Evolutionary conservation across 2,113 vertebrate species (phyloP).

Genomic region (Emydocephalus ijimae): DNA sequence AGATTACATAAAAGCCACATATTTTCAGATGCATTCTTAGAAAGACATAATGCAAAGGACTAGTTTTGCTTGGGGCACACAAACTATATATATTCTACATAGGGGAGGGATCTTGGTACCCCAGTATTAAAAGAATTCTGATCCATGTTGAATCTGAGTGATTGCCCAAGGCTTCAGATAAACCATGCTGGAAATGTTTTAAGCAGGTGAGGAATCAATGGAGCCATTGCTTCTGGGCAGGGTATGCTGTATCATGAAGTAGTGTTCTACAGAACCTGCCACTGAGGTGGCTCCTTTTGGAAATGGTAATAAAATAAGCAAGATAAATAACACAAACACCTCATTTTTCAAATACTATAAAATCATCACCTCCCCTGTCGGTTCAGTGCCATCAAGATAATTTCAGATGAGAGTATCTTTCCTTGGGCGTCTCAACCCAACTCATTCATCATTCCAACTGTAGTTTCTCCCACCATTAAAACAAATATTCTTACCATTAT

Average conservation of each 20-base stretch:
- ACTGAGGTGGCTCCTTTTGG: background rate
- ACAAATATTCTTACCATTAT: slow-evolving; percentile 13
- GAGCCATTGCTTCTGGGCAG: background rate
- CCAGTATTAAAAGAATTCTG: background rate
- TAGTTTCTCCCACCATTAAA: background rate
- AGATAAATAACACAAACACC: background rate
- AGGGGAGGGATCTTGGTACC: background rate
- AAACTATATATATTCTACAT: background rate
- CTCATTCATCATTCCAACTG: background rate
- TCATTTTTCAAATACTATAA: background rate
- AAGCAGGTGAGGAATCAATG: background rate
- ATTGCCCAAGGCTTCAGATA: background rate
- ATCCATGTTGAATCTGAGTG: background rate
- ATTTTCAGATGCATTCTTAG: background rate
- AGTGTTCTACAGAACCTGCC: background rate
- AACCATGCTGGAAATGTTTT: background rate
- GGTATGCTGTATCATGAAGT: background rate
- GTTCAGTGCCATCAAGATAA: background rate
- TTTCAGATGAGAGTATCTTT: background rate
- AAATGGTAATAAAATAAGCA: background rate
- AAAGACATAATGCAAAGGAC: background rate
- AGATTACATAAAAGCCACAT: background rate
- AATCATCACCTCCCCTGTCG: background rate
- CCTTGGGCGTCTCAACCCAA: background rate
- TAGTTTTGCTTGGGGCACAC: background rate